A percentile compares a stretch with the other conserved stretches of the same genome.
Evolutionary conservation across 2,888 invertebrate species (phyloP).

Genomic region (Coleophora flavipennella): DNA sequence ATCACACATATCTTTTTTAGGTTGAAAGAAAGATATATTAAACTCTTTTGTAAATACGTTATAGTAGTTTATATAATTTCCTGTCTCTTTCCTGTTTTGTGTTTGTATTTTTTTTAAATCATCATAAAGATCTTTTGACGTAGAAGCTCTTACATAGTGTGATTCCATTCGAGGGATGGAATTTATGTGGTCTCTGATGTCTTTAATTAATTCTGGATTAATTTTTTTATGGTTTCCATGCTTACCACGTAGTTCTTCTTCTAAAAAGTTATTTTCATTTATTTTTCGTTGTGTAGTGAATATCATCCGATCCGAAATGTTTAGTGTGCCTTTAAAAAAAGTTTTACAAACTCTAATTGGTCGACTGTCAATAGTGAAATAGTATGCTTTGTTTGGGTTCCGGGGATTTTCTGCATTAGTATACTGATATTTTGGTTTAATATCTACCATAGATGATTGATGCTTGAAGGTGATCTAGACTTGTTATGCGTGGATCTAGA

Average conservation of each 20-base stretch:
- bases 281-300: neutral
- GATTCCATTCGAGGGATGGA: constrained; percentile 13
- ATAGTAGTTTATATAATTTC: constrained; percentile 8
- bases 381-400: neutral
- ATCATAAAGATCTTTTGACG: constrained; percentile 4
- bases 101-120: constrained; percentile 10
- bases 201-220: constrained; percentile 10
- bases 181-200: constrained; percentile 14
- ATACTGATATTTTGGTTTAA: neutral
- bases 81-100: constrained; percentile 4
- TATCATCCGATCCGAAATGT: neutral
- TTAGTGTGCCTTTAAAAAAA: no score
- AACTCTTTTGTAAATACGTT: constrained; percentile 12
- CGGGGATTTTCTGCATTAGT: neutral
- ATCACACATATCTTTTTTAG: constrained; percentile 15
- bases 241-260: no score
- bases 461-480: no score
- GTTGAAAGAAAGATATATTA: constrained; percentile 10
- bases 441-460: neutral
- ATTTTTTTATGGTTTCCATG: neutral
- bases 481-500: no score
- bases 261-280: no score
- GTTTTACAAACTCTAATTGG: neutral
- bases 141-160: constrained; percentile 13
- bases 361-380: neutral